Evolutionary conservation across 2,797 vertebrate species (phyloP).

Genomic region (Atherinosoma microstoma): DNA sequence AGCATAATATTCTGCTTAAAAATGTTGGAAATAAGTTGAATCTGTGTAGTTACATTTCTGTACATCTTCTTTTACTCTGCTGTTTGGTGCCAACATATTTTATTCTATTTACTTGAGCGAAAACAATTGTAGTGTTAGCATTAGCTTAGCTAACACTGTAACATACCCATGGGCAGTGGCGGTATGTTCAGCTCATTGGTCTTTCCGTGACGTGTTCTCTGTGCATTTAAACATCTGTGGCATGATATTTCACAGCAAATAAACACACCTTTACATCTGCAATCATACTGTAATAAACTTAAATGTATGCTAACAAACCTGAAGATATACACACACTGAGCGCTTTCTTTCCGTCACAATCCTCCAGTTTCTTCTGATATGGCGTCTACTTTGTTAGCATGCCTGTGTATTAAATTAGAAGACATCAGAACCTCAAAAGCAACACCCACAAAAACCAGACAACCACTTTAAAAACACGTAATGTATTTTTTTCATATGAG

Average conservation of each 20-base stretch:
- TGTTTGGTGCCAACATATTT: too few relatives aligned
- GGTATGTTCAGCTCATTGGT: background rate
- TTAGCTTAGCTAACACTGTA: background rate
- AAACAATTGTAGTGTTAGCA: background rate
- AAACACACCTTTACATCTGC: background rate
- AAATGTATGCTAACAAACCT: background rate
- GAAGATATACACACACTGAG: background rate
- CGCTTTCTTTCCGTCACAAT: background rate
- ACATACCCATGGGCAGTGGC: too few relatives aligned
- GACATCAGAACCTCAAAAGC: background rate
- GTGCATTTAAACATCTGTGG: background rate
- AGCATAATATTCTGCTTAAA: background rate
- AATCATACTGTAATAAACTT: background rate
- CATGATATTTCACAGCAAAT: background rate
- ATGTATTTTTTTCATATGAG: constrained; percentile 8
- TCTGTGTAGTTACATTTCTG: background rate
- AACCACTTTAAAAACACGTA: background rate
- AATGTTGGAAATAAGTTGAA: background rate
- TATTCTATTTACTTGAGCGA: too few relatives aligned
- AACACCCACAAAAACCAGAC: constrained; percentile 7
- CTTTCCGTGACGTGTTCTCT: background rate
- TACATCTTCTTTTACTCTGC: too few relatives aligned
- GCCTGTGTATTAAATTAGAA: constrained; percentile 10
- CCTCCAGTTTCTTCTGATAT: constrained; percentile 1
- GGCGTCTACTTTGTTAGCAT: background rate